Evolutionary conservation across 2,113 vertebrate species (phyloP).

Genomic region (Eubucco bourcierii): DNA sequence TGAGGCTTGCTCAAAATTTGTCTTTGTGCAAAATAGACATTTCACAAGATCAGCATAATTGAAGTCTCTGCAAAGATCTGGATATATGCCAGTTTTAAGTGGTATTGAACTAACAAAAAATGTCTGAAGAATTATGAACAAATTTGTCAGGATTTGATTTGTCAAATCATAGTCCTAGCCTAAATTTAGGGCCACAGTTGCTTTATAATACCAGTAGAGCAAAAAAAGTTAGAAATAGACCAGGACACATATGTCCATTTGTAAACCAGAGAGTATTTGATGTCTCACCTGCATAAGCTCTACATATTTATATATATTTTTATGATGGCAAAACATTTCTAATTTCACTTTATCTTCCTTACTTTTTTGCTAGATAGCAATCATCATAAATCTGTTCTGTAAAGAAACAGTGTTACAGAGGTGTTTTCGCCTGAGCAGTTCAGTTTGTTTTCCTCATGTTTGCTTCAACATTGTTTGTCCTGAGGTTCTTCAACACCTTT

Average conservation of each 20-base stretch:
- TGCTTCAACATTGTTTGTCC: too few species aligned
- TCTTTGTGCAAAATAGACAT: neutral
- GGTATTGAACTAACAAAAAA: neutral
- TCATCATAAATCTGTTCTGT: neutral
- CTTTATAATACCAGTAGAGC: neutral
- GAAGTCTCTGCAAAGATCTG: neutral
- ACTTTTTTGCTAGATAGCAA: neutral
- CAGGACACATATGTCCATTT: neutral
- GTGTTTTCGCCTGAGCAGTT: neutral
- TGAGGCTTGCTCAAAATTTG: neutral
- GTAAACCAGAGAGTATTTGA: neutral
- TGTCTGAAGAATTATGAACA: conserved; percentile 9
- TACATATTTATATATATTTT: neutral
- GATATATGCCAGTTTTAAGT: neutral
- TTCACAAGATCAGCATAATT: neutral
- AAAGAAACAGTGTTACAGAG: neutral
- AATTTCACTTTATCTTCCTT: neutral
- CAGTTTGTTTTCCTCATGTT: too few species aligned
- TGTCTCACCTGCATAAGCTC: neutral
- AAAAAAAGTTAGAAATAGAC: neutral
- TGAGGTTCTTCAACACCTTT: too few species aligned
- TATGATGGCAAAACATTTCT: neutral
- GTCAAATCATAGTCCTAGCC: neutral
- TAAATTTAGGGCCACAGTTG: conserved; percentile 3
- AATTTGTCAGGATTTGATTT: conserved; percentile 11